phyloP scores from a whole-genome alignment of 2,113 vertebrate genomes.

The Varanus komodoensis region DNA sequence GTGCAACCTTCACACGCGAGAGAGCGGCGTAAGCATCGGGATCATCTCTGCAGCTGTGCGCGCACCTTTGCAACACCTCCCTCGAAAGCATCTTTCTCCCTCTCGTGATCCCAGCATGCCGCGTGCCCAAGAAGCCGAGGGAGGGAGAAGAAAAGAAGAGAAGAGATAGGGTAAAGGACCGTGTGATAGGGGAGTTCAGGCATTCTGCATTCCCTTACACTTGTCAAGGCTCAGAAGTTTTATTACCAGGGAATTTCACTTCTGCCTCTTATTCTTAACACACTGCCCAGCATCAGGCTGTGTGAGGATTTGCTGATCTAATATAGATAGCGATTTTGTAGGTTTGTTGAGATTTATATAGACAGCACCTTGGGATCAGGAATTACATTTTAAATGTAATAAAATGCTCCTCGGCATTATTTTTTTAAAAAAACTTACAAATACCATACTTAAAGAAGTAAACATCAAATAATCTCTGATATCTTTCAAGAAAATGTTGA shows the following conservation, averaged over 20 bases:
- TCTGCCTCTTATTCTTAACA: conserved; percentile 80
- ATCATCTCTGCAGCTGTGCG: neutral
- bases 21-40: neutral
- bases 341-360: conserved; percentile 87
- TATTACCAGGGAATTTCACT: conserved; percentile 84
- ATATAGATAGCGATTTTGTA: conserved; percentile 85
- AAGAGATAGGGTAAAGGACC: conserved; percentile 57
- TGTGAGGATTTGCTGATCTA: conserved; percentile 86
- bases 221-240: conserved; percentile 85
- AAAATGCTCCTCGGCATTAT: conserved; percentile 82
- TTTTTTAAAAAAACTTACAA: conserved; percentile 72
- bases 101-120: neutral
- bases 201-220: conserved; percentile 76
- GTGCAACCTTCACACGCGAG: neutral
- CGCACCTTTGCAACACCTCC: neutral
- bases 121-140: conserved; percentile 50
- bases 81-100: neutral
- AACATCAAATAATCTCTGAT: conserved; percentile 82
- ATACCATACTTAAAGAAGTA: conserved; percentile 85
- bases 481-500: conserved; percentile 86
- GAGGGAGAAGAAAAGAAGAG: conserved; percentile 71
- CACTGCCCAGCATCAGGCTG: conserved; percentile 76
- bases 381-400: conserved; percentile 87
- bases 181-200: conserved; percentile 76
- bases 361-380: conserved; percentile 82